Percentiles rank a stretch among this genome's conserved stretches.
Conservation (phyloP, 2,888 invertebrate species). For the Loripinus fragilis region DNA sequence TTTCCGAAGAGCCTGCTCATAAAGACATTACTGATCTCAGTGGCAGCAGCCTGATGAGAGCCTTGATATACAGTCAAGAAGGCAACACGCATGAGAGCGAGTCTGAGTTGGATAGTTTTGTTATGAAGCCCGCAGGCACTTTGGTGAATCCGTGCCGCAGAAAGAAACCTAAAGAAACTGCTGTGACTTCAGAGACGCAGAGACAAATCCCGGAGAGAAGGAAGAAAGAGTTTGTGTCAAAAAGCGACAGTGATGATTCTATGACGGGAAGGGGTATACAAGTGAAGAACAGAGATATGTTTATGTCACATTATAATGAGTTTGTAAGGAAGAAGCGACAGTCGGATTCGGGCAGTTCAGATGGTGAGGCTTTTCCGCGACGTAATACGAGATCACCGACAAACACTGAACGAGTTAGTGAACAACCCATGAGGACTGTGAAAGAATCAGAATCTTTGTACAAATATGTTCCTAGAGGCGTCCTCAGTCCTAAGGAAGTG, state of each 20-base stretch:
- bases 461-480: neutral
- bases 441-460: neutral
- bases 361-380: neutral
- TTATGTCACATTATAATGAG: neutral
- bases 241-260: neutral
- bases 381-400: neutral
- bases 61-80: constrained; percentile 44
- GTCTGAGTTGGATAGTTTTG: constrained; percentile 34
- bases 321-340: neutral
- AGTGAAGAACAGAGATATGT: neutral
- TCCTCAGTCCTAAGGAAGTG: neutral
- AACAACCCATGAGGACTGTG: neutral
- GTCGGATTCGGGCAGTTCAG: neutral
- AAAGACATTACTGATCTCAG: neutral
- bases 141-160: neutral
- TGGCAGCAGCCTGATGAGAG: constrained; percentile 47
- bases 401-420: neutral
- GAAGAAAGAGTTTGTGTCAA: neutral
- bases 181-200: neutral
- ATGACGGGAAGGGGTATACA: neutral
- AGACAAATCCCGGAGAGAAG: neutral
- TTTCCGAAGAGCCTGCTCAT: neutral
- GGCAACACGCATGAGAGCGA: constrained; percentile 29
- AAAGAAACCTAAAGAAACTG: neutral
- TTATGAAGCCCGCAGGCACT: constrained; percentile 41